Base-by-base conservation (phyloP, 2,113 vertebrate genomes). In the Bos indicus region DNA sequence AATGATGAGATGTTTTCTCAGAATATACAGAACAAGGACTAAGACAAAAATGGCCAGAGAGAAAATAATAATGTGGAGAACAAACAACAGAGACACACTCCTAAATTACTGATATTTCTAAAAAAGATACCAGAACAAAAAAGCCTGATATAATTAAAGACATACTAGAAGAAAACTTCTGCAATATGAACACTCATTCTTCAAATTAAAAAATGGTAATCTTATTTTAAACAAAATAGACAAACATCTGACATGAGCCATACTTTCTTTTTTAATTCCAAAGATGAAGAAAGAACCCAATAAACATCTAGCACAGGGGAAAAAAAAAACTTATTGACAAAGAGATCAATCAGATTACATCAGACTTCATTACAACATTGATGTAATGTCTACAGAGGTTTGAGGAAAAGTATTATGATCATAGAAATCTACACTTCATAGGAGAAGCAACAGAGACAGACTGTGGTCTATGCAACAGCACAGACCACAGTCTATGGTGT, bases 151-250 rank as follows among this genome's bases (percentile, higher is more conserved):
- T 56, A 78, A 74, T 80, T 46, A 92, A 88, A 96, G 88, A 97
- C 67, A 56, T 56, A 97, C 62, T 30, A 95, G 52, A 97, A 96
- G 90, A 98, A 96, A 96, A 97, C 1, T 81, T 93, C 52, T 62
- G 21, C 5, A 80, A 15, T 81, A 51, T 64, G 30, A 82, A 88
- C 36, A 80, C 13, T 26, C 13, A 6, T 90, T 93, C 60, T 85
- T 95, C 57, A 46, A 74, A 56, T 71, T 43, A 91, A 96, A 94
- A 51, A 98, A 71, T 57, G 17, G 7, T 36, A 62, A 62, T 48
- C 17, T 59, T 23, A 95, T 51, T 94, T 97, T 85, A 95, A 36
- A 80, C 26, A 90, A 90, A 87, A 71, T 2, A 80, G 26, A 48
- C 5, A 91, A 86, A 71, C 13, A 95, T 46, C 48, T 52, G 64